Evolutionary conservation across 2,113 vertebrate species (phyloP), one percentile per base, ranked within the genome.

Genomic region (Pterocles burchelli): DNA sequence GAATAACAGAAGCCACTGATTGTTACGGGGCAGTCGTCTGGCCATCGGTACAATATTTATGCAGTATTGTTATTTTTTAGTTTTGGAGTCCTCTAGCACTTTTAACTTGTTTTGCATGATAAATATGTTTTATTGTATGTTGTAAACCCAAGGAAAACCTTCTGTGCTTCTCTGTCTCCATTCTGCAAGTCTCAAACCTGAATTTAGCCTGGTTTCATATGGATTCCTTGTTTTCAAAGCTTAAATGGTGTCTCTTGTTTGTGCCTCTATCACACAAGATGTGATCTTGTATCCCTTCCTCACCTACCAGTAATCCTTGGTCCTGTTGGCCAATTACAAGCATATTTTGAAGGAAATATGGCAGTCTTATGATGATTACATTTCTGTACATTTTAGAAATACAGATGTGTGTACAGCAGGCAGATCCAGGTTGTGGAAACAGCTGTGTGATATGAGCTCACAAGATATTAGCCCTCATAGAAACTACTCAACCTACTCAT

Each of bases 21-120:
- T 97, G 97, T 70, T 99, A 99, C 0, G 99, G 99, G 20, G 99
- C 99, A 59, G 98, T 99, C 4, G 99, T 99, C 81, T 99, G 99
- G 99, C 99, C 99, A 76, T 99, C 99, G 95, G 99, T 99, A 98
- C 43, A 38, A 62, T 89, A 46, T 91, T 91, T 70, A 66, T 55
- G 12, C 41, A 70, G 7, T 48, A 38, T 73, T 28, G 2, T 54
- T 88, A 8, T n/a, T 38, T 72, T 66, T 68, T 19, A 29, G 13
- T 41, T 90, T 80, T 46, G 20, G 34, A 80, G 3, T 25, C 4
- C 48, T 77, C 29, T 88, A 91, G 15, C 4, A 74, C 5, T 63
- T 79, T 66, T 33, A 17, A 31, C 36, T 72, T 77, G 5, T n/a
- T 95, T 92, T 76, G 18, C 54, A 11, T 81, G 45, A 34, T 18